Percentiles rank a stretch among this genome's conserved stretches.
Conservation (phyloP, 2,888 invertebrate species). For the Lypha dubia region DNA sequence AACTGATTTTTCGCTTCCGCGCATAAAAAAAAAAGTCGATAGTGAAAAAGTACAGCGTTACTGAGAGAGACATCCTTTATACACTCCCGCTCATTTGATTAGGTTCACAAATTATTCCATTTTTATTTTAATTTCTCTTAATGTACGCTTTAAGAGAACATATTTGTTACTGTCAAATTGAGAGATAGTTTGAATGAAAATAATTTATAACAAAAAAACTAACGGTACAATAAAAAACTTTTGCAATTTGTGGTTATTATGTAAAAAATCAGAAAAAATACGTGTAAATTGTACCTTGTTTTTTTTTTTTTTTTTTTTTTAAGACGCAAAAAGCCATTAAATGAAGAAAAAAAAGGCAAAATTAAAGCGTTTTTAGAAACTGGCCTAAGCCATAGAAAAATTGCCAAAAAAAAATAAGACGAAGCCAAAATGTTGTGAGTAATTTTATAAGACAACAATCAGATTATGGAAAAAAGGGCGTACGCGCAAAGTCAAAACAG, state of each 20-base stretch:
- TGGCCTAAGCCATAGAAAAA: constrained; percentile 31
- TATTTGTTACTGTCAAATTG: constrained; percentile 6
- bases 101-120: constrained; percentile 14
- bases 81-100: constrained; percentile 28
- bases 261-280: too few relatives aligned
- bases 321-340: too few relatives aligned
- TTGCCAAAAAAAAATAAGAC: constrained; percentile 39
- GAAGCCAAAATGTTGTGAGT: constrained; percentile 8
- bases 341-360: not conserved
- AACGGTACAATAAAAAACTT: not conserved
- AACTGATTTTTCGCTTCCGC: too few relatives aligned
- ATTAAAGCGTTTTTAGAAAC: constrained; percentile 26
- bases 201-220: too few relatives aligned
- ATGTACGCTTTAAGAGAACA: constrained; percentile 23
- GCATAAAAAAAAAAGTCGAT: too few relatives aligned
- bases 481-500: constrained; percentile 3
- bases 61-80: too few relatives aligned
- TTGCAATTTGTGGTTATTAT: too few relatives aligned
- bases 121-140: constrained; percentile 31
- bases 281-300: too few relatives aligned
- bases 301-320: not conserved
- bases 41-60: too few relatives aligned
- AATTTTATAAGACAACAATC: constrained; percentile 3
- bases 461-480: constrained; percentile 1
- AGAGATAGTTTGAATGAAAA: constrained; percentile 15